Evolutionary conservation across 1,140 invertebrate genomes (phyloP).

Genomic region (Brachionus calyciflorus): DNA sequence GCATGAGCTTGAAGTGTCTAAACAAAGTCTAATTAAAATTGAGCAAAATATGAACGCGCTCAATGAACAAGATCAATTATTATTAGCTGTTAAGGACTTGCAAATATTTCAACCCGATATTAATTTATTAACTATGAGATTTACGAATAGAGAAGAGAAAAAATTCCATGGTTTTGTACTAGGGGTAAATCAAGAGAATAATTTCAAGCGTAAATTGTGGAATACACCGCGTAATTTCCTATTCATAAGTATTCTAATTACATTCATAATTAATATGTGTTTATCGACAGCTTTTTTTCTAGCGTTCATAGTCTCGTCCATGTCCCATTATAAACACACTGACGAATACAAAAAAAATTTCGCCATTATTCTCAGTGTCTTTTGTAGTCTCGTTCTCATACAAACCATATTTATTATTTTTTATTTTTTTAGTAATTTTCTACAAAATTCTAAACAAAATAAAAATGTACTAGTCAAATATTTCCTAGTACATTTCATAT

Average conservation of each 20-base stretch:
- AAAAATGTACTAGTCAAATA: slow-evolving; percentile 12
- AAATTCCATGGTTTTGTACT: slow-evolving; percentile 18
- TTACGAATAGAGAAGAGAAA: not conserved
- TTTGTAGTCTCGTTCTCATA: not conserved
- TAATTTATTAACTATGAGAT: slow-evolving; percentile 11
- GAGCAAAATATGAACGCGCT: not conserved
- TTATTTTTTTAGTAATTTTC: not conserved
- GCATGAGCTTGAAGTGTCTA: not conserved
- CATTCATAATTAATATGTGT: not conserved
- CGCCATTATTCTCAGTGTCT: not conserved
- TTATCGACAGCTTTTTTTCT: slow-evolving; percentile 8
- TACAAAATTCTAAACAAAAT: too few species aligned
- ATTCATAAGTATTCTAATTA: not conserved
- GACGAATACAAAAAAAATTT: not conserved
- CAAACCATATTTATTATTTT: not conserved
- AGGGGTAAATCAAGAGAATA: not conserved
- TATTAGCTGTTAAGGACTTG: not conserved
- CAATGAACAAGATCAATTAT: not conserved
- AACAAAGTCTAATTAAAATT: not conserved
- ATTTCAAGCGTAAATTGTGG: not conserved
- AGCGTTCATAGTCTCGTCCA: not conserved
- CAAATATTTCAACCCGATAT: slow-evolving; percentile 28
- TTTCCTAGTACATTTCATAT: not conserved
- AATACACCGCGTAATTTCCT: not conserved
- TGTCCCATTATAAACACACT: not conserved